Conservation (phyloP, 2,888 invertebrate species). For the Drosophila yooni region DNA sequence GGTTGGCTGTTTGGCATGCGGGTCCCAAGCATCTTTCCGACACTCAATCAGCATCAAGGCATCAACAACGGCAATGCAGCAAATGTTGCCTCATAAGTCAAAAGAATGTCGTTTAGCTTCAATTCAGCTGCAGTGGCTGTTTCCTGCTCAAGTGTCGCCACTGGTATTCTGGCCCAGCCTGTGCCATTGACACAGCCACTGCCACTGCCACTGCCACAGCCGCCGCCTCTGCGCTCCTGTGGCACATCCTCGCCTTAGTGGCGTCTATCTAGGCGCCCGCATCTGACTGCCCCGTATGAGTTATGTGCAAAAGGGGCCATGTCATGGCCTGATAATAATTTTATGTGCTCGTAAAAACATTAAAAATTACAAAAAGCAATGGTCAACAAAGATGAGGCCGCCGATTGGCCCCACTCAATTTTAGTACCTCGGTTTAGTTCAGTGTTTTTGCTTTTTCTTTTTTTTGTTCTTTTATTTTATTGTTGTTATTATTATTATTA, state of each 20-base stretch:
- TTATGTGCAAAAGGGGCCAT: conserved; percentile 42
- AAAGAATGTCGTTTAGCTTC: conserved; percentile 63
- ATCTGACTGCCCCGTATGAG: conserved; percentile 67
- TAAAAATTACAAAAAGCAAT: conserved; percentile 60
- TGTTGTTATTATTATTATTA: conserved; percentile 22
- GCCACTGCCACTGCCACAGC: conserved; percentile 24
- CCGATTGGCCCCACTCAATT: conserved; percentile 26
- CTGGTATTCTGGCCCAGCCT: conserved; percentile 13
- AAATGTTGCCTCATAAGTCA: conserved; percentile 67
- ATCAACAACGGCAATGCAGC: conserved; percentile 42
- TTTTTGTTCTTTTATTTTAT: conserved; percentile 5
- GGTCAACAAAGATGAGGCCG: conserved; percentile 31
- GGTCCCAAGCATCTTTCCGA: conserved; percentile 54
- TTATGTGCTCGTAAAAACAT: conserved; percentile 76
- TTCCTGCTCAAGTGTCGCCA: conserved; percentile 56
- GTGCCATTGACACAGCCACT: conserved; percentile 33
- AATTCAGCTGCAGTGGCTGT: conserved; percentile 55
- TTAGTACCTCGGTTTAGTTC: conserved; percentile 17
- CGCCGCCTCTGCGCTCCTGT: conserved; percentile 20
- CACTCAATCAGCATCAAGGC: conserved; percentile 66
- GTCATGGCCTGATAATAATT: conserved; percentile 60
- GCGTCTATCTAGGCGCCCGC: conserved; percentile 60
- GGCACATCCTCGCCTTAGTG: conserved; percentile 42
- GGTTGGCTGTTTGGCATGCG: conserved; percentile 34
- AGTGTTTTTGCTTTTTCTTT: background rate